Base-by-base conservation (phyloP, 1,140 invertebrate species). In the Pectinophora gossypiella region DNA sequence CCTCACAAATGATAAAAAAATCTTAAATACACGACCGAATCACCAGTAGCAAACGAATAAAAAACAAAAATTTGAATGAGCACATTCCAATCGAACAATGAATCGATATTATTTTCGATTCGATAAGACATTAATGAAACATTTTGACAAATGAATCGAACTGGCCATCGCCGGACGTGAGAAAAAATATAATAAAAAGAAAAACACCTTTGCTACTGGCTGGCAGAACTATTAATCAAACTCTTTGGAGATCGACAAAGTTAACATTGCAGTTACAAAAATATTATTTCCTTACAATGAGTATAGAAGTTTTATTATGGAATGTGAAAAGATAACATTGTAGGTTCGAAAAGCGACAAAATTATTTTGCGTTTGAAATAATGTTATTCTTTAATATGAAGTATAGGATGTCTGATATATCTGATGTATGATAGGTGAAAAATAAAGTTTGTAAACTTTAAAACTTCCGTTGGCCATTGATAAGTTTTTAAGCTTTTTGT, bases 61-160 rank as follows among this genome's bases (percentile, higher is more conserved):
- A 18, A 40, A 40, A 16, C 15, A 40, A 40, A 40, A 40, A 40
- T 40, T 40, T 40, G 36, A 40, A 40, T 40, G n/a, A n/a, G n/a
- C n/a, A 32, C 27, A 32, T 32, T 40, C 16, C 36, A 15, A 68
- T 69, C 65, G 53, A 60, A 72, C 60, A 72, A 72, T 64, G 62
- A 66, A 78, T 77, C 69, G 76, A 82, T 77, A 72, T 77, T 72
- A 72, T 72, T 73, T 73, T 63, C 67, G 60, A 74, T 78, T 69
- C 69, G 64, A 76, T 82, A 66, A 57, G 61, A 64, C 54, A 59
- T 53, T 77, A 76, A 74, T 69, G 64, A 70, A 70, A 79, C 69
- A 57, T 63, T 65, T 68, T 77, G 76, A 83, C 73, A 74, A 79
- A 83, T 80, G 73, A 68, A 76, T 70, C 67, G 61, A 68, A 40